These are phyloP conservation scores for Phaenicophaeus curvirostris DNA, from an alignment of 2,797 vertebrate genomes.

Conservation along the genomic window DNA sequence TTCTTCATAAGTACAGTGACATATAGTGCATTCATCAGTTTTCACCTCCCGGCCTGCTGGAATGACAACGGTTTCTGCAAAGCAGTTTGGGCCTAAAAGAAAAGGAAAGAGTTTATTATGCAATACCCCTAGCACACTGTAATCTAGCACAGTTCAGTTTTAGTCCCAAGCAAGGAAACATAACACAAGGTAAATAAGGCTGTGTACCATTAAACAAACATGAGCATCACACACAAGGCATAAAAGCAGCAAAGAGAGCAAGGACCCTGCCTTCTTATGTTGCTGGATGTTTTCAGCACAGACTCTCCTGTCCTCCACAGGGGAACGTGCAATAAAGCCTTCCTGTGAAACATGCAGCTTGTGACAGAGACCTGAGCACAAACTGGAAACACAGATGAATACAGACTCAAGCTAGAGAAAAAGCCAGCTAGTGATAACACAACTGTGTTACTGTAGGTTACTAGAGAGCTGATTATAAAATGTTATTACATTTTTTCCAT, in stretches of 20 bases:
- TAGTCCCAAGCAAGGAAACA: not conserved
- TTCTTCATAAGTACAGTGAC: constrained; percentile 98
- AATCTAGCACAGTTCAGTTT: not conserved
- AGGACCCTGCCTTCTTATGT: fast-evolving
- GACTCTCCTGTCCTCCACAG: fast-evolving
- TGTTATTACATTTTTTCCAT: not conserved
- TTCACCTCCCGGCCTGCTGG: constrained; percentile 97
- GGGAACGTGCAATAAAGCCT: not conserved
- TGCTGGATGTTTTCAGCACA: fast-evolving
- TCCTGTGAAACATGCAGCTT: not conserved
- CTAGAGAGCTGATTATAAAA: not conserved
- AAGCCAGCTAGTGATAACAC: not conserved
- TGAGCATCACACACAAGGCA: fast-evolving
- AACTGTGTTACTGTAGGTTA: not conserved
- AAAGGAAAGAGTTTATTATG: constrained; percentile 19
- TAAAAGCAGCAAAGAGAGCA: not conserved
- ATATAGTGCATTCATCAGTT: constrained; percentile 96
- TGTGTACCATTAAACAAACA: too few relatives aligned
- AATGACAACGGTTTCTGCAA: constrained; percentile 93
- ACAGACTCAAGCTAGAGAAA: not conserved
- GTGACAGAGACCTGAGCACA: not conserved
- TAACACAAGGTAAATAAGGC: fast-evolving
- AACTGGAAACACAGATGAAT: fast-evolving
- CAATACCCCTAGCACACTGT: not conserved
- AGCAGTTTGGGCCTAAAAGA: constrained; percentile 95